Conservation (phyloP, 1,140 invertebrate genomes). For the Archivesica marissinica region DNA sequence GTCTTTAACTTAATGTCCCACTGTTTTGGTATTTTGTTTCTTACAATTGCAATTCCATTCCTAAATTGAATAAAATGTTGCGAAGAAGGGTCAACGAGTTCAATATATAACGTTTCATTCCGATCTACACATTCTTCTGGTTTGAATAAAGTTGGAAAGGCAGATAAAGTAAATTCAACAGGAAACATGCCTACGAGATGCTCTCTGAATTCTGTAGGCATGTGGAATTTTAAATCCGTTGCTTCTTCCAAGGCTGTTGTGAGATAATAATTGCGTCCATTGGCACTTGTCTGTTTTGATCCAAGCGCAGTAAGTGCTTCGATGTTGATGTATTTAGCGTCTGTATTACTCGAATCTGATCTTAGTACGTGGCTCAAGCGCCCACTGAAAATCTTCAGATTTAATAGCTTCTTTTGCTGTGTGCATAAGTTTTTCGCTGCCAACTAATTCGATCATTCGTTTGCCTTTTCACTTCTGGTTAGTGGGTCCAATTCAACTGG, state of each 20-base stretch:
- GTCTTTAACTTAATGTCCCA: constrained; percentile 68
- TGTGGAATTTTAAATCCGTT: constrained; percentile 53
- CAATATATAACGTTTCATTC: constrained; percentile 65
- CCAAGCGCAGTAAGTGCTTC: constrained; percentile 68
- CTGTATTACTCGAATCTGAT: constrained; percentile 57
- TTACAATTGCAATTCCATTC: constrained; percentile 69
- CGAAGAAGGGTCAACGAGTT: constrained; percentile 63
- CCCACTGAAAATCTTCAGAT: constrained; percentile 76
- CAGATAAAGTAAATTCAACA: constrained; percentile 60
- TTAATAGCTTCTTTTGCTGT: constrained; percentile 68
- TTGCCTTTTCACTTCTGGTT: constrained; percentile 67
- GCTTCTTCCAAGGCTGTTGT: constrained; percentile 72
- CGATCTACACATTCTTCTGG: constrained; percentile 69
- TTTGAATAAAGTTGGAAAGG: constrained; percentile 66
- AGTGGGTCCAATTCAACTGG: constrained; percentile 74
- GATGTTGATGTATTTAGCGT: constrained; percentile 70
- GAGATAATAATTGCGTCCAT: constrained; percentile 76
- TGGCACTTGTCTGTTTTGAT: constrained; percentile 70
- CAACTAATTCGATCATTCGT: constrained; percentile 70
- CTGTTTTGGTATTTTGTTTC: constrained; percentile 23
- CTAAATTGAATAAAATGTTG: constrained; percentile 63
- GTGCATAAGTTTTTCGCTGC: constrained; percentile 65
- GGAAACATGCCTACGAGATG: constrained; percentile 60
- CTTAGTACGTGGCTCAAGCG: constrained; percentile 69
- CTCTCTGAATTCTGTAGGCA: constrained; percentile 23